Base-by-base conservation (phyloP, 2,113 vertebrate genomes). In the Gambusia holbrooki region DNA sequence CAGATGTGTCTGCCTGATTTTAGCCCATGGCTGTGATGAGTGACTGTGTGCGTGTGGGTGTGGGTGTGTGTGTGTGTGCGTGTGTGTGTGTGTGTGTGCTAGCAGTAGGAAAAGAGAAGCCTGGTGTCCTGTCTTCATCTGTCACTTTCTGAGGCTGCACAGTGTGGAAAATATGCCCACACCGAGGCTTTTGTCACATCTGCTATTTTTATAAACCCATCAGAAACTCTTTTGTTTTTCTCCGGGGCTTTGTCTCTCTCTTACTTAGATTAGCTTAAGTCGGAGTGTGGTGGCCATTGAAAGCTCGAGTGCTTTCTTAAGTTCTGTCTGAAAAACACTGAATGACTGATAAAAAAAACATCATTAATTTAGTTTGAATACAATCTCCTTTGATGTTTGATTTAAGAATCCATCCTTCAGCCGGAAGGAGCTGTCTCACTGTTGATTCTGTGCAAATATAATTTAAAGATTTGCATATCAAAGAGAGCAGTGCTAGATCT, bases 391-490 rank as follows among this genome's bases (percentile, higher is more conserved):
- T 92, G 83, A 90, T 90, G 79, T 83, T 28, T 33, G 62, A 81
- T 82, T 84, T 69, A 87, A 86, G 84, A 86, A 88, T 85, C 33
- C 84, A n/a, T 82, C 80, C 73, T 77, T 74, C 40, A 75, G 66
- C 30, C 42, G 60, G 78, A 87, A 76, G 76, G 67, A 84, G 82
- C 66, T 19, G 29, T 40, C 77, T 85, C 68, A 40, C 74, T 51
- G 35, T 40, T 72, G 40, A 66, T 74, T 77, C 12, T 5, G 27
- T 78, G 66, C 81, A 84, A 80, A 87, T 86, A 42, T 32, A 65
- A 77, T 89, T 84, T 80, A 30, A 40, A 17, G 15, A 85, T 91
- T 88, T 89, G 83, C 85, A 92, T 89, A 45, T 91, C 76, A 91
- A 89, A 89, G 69, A 71, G 60, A 17, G 74, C 17, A 37, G 51